Conservation (phyloP, 2,888 invertebrate genomes). For the Lasioglossum morio region DNA sequence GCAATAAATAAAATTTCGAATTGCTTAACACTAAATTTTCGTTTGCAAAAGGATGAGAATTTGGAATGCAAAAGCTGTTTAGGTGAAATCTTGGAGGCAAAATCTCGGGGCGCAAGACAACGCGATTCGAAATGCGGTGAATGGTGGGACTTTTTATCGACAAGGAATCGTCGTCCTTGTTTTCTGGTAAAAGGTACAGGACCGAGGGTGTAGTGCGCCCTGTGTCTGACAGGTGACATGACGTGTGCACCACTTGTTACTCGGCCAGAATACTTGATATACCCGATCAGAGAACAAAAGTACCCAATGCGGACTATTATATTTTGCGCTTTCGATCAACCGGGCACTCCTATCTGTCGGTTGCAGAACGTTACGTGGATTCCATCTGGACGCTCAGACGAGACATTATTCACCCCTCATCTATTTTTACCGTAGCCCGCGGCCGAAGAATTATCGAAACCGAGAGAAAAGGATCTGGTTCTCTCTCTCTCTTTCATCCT, state of each 20-base stretch:
- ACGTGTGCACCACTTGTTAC: conserved; percentile 71
- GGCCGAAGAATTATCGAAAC: conserved; percentile 37
- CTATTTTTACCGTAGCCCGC: conserved; percentile 18
- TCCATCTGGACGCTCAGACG: conserved; percentile 38
- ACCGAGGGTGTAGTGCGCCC: conserved; percentile 40
- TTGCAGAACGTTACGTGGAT: conserved; percentile 63
- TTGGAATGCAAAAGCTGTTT: not conserved
- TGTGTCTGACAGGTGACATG: conserved; percentile 75
- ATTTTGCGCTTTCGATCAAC: conserved; percentile 64
- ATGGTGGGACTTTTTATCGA: conserved; percentile 45
- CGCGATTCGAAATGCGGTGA: not conserved
- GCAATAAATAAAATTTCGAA: too few relatives aligned
- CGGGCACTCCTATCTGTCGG: conserved; percentile 63
- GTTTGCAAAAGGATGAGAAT: too few relatives aligned
- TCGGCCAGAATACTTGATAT: conserved; percentile 74
- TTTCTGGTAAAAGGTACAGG: conserved; percentile 53
- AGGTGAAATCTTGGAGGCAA: not conserved
- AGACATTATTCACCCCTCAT: conserved; percentile 45
- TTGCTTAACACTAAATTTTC: too few relatives aligned
- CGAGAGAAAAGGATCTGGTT: not conserved
- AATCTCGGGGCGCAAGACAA: not conserved
- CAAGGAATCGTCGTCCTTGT: conserved; percentile 45
- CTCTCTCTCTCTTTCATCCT: not conserved
- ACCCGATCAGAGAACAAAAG: conserved; percentile 74
- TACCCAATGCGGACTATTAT: conserved; percentile 63